phyloP scores from a whole-genome alignment of 2,888 invertebrate species.

The Melitaea athalia region DNA sequence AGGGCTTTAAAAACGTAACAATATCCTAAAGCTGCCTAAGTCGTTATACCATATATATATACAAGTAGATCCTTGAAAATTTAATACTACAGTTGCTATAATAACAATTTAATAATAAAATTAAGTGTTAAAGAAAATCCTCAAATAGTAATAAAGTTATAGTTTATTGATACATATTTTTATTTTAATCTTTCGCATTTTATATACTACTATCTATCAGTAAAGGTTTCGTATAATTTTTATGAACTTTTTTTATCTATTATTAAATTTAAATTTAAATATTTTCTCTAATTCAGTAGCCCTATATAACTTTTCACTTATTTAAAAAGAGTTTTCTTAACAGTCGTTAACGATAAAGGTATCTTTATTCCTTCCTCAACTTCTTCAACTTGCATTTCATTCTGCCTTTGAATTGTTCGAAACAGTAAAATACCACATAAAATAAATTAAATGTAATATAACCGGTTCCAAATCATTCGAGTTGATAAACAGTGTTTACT shows the following conservation, averaged over 20 bases:
- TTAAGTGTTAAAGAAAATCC: too few species aligned
- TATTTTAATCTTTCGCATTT: too few species aligned
- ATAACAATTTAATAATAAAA: too few species aligned
- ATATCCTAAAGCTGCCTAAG: too few species aligned
- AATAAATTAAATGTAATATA: conserved; percentile 53
- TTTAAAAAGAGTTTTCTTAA: background rate
- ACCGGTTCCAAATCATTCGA: conserved; percentile 38
- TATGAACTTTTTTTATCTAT: background rate
- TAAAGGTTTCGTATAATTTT: background rate
- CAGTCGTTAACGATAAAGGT: conserved; percentile 5
- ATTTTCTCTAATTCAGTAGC: background rate
- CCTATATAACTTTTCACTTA: background rate
- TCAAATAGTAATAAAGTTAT: too few species aligned
- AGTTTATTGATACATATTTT: too few species aligned
- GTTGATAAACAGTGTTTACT: conserved; percentile 25
- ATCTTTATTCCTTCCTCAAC: background rate
- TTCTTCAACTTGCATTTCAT: conserved; percentile 43
- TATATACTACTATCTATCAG: too few species aligned
- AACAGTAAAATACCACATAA: conserved; percentile 60
- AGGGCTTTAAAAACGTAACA: too few species aligned
- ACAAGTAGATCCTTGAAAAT: too few species aligned
- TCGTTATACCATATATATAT: too few species aligned
- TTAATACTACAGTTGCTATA: too few species aligned
- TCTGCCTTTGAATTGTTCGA: conserved; percentile 58
- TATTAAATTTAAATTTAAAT: background rate